Evolutionary conservation across 2,888 invertebrate genomes (phyloP).

Genomic region (Thysanoteuthis rhombus): DNA sequence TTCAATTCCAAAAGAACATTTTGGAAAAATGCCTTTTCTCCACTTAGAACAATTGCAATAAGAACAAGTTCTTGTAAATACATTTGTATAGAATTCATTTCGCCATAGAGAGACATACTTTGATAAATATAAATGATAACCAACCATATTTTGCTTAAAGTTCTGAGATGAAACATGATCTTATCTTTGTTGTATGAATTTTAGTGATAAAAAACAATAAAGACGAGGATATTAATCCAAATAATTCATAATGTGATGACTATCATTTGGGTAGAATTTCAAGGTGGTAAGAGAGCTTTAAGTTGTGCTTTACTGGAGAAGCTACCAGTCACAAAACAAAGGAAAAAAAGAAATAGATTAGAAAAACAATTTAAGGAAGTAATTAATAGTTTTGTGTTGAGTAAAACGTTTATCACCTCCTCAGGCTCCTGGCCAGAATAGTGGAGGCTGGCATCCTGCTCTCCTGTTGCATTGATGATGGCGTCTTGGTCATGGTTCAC

Average conservation of each 20-base stretch:
- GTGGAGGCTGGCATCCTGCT: constrained; percentile 34
- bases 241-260: background rate
- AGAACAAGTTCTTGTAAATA: too few relatives aligned
- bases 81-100: too few relatives aligned
- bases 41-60: too few relatives aligned
- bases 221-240: too few relatives aligned
- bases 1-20: too few relatives aligned
- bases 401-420: constrained; percentile 34
- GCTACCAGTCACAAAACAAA: background rate
- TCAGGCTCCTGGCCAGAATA: constrained; percentile 41
- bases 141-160: background rate
- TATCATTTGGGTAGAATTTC: background rate
- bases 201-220: too few relatives aligned
- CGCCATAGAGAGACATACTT: too few relatives aligned
- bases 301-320: background rate
- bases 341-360: background rate
- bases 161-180: background rate
- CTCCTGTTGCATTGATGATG: constrained; percentile 42
- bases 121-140: background rate
- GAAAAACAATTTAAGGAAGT: background rate
- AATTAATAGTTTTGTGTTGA: constrained; percentile 23
- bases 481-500: constrained; percentile 52
- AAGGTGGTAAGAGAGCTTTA: background rate
- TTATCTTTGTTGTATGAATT: background rate
- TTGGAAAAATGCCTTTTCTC: too few relatives aligned